These are phyloP conservation scores for Yoshiicerus persimilis DNA, from an alignment of 1,140 invertebrate species.

Conservation along the genomic window DNA sequence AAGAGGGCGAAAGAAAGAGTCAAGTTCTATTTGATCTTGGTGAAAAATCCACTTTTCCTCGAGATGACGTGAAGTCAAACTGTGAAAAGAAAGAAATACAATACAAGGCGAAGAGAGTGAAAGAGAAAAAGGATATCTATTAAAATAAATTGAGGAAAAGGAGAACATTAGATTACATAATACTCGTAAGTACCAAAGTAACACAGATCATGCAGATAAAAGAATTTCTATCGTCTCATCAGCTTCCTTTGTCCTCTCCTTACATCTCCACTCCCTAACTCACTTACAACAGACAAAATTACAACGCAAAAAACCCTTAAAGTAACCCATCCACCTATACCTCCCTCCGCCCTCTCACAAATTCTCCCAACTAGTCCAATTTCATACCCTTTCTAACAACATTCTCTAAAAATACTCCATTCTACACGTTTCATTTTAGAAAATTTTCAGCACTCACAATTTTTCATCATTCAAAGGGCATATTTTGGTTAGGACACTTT, in stretches of 20 bases:
- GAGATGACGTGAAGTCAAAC: background rate
- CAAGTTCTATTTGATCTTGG: background rate
- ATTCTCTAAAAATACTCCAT: no score
- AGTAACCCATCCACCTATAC: no score
- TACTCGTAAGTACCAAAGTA: background rate
- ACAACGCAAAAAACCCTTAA: background rate
- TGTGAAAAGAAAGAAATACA: background rate
- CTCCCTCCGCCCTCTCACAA: no score
- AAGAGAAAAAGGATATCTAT: background rate
- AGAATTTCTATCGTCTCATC: background rate
- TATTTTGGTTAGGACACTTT: no score
- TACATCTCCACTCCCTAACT: background rate
- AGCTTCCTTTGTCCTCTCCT: background rate
- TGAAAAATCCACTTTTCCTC: background rate
- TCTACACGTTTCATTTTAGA: no score
- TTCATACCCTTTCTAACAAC: no score
- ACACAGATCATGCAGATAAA: constrained; percentile 1
- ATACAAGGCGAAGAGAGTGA: background rate
- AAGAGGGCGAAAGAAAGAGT: background rate
- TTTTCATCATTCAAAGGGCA: no score
- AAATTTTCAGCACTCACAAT: no score
- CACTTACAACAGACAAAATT: background rate
- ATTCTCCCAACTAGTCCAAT: no score
- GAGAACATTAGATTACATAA: background rate
- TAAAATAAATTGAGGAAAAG: constrained; percentile 3